phyloP scores from a whole-genome alignment of 2,888 invertebrate genomes.

The Tenthredo amoena region DNA sequence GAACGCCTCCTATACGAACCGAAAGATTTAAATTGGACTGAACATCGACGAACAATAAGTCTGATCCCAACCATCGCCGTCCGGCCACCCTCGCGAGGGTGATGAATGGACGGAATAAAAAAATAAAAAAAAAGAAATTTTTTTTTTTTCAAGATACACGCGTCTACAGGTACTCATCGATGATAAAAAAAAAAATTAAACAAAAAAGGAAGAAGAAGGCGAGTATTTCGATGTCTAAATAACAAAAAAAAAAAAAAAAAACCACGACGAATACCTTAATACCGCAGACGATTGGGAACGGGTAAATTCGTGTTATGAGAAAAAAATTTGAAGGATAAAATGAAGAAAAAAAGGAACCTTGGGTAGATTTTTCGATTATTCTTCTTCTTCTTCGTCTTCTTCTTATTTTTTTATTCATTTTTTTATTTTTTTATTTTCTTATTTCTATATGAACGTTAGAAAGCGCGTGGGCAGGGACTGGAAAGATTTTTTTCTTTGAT shows the following conservation, averaged over 20 bases:
- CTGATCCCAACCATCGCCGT: conserved; percentile 6
- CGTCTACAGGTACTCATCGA: not conserved
- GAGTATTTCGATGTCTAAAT: not conserved
- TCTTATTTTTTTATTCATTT: not conserved
- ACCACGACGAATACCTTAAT: not conserved
- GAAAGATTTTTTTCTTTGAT: not conserved
- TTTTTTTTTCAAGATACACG: not conserved
- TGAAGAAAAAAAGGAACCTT: not conserved
- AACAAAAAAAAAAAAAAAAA: not conserved
- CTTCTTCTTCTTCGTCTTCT: not conserved
- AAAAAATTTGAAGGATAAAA: not conserved
- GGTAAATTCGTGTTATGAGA: not conserved
- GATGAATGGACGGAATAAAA: conserved; percentile 4
- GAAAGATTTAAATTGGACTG: conserved; percentile 49
- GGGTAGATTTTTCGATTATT: not conserved
- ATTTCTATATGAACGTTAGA: not conserved
- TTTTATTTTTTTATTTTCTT: not conserved
- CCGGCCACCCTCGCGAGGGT: not conserved
- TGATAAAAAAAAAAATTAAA: not conserved
- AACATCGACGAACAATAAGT: conserved; percentile 47
- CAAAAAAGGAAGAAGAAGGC: not conserved
- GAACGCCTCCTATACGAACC: conserved; percentile 13
- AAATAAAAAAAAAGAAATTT: not conserved
- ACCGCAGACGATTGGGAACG: not conserved
- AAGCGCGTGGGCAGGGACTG: not conserved